phyloP scores from a whole-genome alignment of 2,797 vertebrate genomes.

The Distichodus sexfasciatus region DNA sequence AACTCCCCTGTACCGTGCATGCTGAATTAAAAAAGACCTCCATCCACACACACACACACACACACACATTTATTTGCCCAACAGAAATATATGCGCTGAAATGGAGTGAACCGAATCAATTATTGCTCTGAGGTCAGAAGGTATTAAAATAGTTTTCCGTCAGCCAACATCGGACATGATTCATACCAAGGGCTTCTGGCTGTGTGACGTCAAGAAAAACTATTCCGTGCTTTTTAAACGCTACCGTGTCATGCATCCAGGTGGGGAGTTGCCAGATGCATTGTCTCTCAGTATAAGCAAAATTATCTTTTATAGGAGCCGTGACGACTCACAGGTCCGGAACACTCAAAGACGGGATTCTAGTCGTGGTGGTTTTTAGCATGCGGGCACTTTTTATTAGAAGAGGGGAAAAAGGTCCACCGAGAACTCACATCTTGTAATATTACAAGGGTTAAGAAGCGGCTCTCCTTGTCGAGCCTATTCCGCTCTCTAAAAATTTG shows the following conservation, averaged over 20 bases:
- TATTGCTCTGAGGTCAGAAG: constrained; percentile 69
- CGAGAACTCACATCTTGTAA: neutral
- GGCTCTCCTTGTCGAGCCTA: neutral
- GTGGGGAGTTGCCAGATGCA: too few species aligned
- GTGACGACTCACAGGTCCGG: too few species aligned
- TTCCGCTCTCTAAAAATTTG: neutral
- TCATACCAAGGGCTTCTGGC: constrained; percentile 53
- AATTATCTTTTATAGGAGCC: too few species aligned
- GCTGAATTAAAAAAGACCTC: constrained; percentile 54
- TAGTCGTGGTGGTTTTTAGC: too few species aligned
- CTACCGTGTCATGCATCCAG: too few species aligned
- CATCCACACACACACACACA: constrained; percentile 39
- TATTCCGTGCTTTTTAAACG: too few species aligned
- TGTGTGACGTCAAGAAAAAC: constrained; percentile 35
- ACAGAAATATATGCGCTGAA: constrained; percentile 65
- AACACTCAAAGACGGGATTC: too few species aligned
- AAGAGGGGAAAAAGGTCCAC: neutral
- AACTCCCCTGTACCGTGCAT: constrained; percentile 32
- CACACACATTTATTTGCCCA: constrained; percentile 56
- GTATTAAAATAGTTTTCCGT: constrained; percentile 62
- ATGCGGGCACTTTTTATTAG: constrained; percentile 3
- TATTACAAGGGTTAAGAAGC: constrained; percentile 18
- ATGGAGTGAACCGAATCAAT: constrained; percentile 67
- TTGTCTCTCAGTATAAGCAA: too few species aligned
- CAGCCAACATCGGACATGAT: constrained; percentile 61